Evolutionary conservation across 2,888 invertebrate species (phyloP).

Genomic region (Mythimna ferrago): DNA sequence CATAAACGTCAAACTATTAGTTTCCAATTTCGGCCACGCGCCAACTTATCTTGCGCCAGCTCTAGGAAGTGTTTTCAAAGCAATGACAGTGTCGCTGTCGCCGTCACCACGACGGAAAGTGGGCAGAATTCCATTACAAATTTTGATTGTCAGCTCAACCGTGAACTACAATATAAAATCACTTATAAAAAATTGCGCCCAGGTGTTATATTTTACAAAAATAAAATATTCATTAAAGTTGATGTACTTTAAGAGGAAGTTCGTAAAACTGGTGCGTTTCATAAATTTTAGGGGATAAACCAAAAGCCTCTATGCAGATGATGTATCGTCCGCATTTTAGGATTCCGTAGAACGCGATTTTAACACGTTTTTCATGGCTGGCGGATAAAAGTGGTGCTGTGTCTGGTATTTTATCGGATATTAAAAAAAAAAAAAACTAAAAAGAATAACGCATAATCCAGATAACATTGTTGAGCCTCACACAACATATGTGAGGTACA

Average conservation of each 20-base stretch:
- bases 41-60: too few species aligned
- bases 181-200: neutral
- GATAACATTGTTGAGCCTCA: neutral
- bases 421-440: neutral
- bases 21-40: too few species aligned
- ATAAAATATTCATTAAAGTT: constrained; percentile 39
- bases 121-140: constrained; percentile 20
- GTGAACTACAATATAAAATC: constrained; percentile 19
- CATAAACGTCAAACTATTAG: too few species aligned
- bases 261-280: constrained; percentile 49
- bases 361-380: constrained; percentile 6
- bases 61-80: neutral
- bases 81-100: neutral
- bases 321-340: constrained; percentile 52
- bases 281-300: constrained; percentile 56
- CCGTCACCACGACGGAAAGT: neutral
- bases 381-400: neutral
- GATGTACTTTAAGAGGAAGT: constrained; percentile 42
- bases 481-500: neutral
- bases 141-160: constrained; percentile 23
- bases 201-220: constrained; percentile 5
- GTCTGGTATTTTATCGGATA: neutral
- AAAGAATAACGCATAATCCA: neutral
- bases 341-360: constrained; percentile 30
- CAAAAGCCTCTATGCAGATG: constrained; percentile 52